Evolutionary conservation across 2,113 vertebrate genomes (phyloP), one percentile per base, ranked within the genome.

Genomic region (Symphodus melops): DNA sequence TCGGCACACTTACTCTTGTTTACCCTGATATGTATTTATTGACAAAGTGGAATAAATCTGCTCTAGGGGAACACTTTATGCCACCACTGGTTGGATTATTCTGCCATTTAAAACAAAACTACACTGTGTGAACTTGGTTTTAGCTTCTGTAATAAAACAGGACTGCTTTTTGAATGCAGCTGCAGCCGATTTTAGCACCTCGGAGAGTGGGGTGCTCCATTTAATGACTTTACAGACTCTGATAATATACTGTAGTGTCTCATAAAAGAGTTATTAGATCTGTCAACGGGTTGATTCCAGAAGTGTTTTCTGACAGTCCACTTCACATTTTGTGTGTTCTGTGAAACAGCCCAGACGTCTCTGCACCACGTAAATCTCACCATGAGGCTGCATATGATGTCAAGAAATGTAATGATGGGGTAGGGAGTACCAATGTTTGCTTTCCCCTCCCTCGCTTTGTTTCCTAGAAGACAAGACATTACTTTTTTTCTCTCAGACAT

Each of bases 201-300:
- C 51, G 51, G 65, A 83, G 61, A 74, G 54, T 49, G 20, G 79
- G 59, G 36, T 66, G 66, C 79, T 81, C 68, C 51, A 72, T 85
- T 71, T 85, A 80, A 88, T 68, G 65, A 73, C 69, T 81, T 83
- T 52, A 68, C 69, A 81, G 68, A 58, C 68, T 57, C 58, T 57
- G 72, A 56, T 51, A 72, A 72, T 67, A 33, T 36, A 57, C 48
- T 19, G 19, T 51, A 51, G 48, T 8, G 48, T 20, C 48, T 51
- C 48, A 51, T 51, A 51, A 51, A 51, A 20, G 48, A 51, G 48
- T 51, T 51, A 51, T 51, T 51, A 51, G 48, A 51, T 51, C n/a
- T 79, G 65, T 77, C 54, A 60, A 28, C 55, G 55, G 33, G 75
- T 59, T 62, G 51, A 72, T 59, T 79, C 65, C 51, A 70, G 66